Evolutionary conservation across 1,140 invertebrate species (phyloP), one percentile per base, ranked within the genome.

Genomic region (Gonioctena quinquepunctata): DNA sequence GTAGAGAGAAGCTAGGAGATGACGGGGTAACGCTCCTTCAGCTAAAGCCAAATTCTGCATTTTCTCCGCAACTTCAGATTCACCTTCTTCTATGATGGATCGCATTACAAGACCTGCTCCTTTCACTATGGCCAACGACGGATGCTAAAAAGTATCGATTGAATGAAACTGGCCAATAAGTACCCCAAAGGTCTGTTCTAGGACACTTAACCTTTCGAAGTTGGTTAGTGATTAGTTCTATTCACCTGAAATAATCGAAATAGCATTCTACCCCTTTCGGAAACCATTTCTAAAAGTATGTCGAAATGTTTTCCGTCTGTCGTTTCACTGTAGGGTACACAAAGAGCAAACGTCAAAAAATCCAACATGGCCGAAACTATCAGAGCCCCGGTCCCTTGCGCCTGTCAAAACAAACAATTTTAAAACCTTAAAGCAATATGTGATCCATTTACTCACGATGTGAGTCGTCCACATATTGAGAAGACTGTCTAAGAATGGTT

Each of bases 261-360:
- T 1, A 99, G 85, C 56, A 92, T 91, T 71, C 96, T 88, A 18
- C 97, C 98, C 76, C 95, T 89, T 42, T 91, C 89, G 1, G 97
- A 95, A 1, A 99, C 96, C 89, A 98, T 91, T 85, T 97, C 94
- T 27, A 99, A 84, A 27, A 99, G 85, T 69, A 90, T 91, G 83
- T 99, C 98, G 86, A 99, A 99, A 81, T 98, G 94, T 78, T 94
- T 94, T 18, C 97, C 96, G 81, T 98, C 96, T 0, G 98, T 99
- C 26, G 98, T 99, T 86, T 99, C 98, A 83, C 95, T 97, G 85
- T 99, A 99, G 19, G 98, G 98, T 69, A 98, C 94, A 86, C 98
- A 99, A 7, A 99, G 86, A 4, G 96, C 93, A 87, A 98, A 99
- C n/a, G 97, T 99, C 70, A 99, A 86, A 81, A 99, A 97, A 85